These are phyloP conservation scores for Hydropsyche tenuis DNA, from an alignment of 1,140 invertebrate genomes.

Conservation along the genomic window DNA sequence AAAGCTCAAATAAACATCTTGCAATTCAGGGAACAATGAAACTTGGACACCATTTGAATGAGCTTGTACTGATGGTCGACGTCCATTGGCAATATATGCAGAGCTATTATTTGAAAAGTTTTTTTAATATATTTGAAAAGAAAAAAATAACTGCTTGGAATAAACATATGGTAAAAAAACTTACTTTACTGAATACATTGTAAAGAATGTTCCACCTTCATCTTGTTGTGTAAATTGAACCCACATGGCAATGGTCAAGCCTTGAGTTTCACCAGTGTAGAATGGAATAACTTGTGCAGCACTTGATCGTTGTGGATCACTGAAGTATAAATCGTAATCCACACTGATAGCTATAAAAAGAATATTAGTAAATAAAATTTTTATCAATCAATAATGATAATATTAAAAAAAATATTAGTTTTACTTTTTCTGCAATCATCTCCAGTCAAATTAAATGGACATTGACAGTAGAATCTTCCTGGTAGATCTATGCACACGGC, in stretches of 20 bases:
- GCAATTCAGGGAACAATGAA: conserved; percentile 84
- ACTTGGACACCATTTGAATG: conserved; percentile 90
- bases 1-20: conserved; percentile 91
- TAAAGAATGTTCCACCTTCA: conserved; percentile 92
- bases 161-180: conserved; percentile 48
- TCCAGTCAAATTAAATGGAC: conserved; percentile 94
- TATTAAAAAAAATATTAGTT: conserved; percentile 49
- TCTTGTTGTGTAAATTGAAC: conserved; percentile 91
- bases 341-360: conserved; percentile 84
- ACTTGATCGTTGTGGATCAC: conserved; percentile 85
- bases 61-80: conserved; percentile 83
- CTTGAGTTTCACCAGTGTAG: conserved; percentile 75
- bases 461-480: conserved; percentile 92
- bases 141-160: neutral
- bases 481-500: conserved; percentile 94
- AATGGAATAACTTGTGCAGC: conserved; percentile 91
- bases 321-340: conserved; percentile 95
- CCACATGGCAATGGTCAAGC: conserved; percentile 93
- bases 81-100: conserved; percentile 79
- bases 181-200: conserved; percentile 85
- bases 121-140: neutral
- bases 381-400: conserved; percentile 6
- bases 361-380: conserved; percentile 25
- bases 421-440: conserved; percentile 94
- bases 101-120: conserved; percentile 69